phyloP scores from a whole-genome alignment of 2,113 vertebrate species.

The Dipodomys ordii region DNA sequence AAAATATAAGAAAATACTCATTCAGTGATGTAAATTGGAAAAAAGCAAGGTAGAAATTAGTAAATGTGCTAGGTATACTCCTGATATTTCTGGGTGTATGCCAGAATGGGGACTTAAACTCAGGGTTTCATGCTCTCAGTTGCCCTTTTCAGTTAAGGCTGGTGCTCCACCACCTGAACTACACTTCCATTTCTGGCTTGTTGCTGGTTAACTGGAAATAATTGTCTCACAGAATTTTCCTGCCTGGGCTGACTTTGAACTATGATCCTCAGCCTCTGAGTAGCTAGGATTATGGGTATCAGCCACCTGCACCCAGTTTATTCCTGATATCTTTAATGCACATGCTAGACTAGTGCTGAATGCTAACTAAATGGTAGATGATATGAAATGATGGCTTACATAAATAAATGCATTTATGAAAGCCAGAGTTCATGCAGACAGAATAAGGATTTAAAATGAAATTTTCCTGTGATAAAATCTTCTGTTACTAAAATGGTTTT shows the following conservation, averaged over 20 bases:
- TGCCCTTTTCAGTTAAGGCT: too few species aligned
- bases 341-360: not conserved
- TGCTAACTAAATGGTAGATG: not conserved
- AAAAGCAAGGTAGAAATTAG: constrained; percentile 4
- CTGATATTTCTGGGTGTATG: not conserved
- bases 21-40: not conserved
- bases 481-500: constrained; percentile 29
- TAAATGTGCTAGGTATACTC: not conserved
- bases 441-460: constrained; percentile 6
- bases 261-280: too few species aligned
- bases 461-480: not conserved
- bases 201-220: too few species aligned
- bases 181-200: too few species aligned
- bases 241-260: too few species aligned
- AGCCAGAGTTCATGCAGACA: not conserved
- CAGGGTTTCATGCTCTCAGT: too few species aligned
- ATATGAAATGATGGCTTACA: not conserved
- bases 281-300: too few species aligned
- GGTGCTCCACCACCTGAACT: too few species aligned
- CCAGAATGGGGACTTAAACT: too few species aligned
- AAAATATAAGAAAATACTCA: not conserved
- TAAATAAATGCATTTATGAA: not conserved
- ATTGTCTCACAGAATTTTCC: too few species aligned
- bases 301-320: too few species aligned
- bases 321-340: not conserved